Evolutionary conservation across 2,797 vertebrate species (phyloP).

Genomic region (Zalophus californianus): DNA sequence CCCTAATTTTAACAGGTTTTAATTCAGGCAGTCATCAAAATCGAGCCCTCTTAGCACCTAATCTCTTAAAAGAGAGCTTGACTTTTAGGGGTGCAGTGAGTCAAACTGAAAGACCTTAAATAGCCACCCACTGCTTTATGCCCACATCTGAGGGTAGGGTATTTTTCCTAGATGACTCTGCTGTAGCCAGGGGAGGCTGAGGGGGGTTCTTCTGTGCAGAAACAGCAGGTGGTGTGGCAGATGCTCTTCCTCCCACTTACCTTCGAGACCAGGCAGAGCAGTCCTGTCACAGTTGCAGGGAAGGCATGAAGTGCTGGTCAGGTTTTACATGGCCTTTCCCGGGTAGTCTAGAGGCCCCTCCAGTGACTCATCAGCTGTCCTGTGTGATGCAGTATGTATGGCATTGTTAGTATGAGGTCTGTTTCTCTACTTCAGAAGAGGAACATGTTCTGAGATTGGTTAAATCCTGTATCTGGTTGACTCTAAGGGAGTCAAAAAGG

Average conservation of each 20-base stretch:
- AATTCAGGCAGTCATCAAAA: background rate
- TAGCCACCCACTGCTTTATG: background rate
- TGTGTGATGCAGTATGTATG: accelerated
- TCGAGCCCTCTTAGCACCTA: background rate
- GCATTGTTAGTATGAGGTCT: background rate
- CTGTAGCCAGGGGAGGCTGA: background rate
- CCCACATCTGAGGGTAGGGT: background rate
- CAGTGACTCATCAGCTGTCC: background rate
- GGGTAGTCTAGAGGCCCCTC: background rate
- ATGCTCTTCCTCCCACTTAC: background rate
- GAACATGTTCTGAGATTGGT: background rate
- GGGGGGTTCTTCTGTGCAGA: background rate
- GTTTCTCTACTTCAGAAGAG: background rate
- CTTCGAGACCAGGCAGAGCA: background rate
- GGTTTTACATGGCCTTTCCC: background rate
- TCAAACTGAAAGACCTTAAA: background rate
- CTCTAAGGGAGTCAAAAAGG: background rate
- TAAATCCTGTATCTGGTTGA: background rate
- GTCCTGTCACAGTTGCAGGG: background rate
- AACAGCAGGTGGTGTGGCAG: background rate
- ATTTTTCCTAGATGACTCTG: background rate
- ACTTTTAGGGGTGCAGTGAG: background rate
- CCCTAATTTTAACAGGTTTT: background rate
- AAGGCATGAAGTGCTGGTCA: background rate
- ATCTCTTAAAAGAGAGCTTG: background rate